Base-by-base conservation (phyloP, 2,113 vertebrate genomes). In the Xenotilapia flavipinnis region DNA sequence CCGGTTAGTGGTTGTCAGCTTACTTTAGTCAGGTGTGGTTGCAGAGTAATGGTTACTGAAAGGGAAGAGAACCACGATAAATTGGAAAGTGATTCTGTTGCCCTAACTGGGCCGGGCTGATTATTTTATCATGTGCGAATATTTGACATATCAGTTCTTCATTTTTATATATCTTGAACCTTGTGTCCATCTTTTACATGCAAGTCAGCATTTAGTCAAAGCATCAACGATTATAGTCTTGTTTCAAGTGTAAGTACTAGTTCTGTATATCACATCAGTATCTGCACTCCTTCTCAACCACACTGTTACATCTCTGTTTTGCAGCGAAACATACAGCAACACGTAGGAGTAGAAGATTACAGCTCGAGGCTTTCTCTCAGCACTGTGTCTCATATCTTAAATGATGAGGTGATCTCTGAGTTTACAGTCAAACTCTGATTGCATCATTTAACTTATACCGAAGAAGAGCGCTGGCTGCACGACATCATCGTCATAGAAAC, bases 291-390 rank as follows among this genome's bases (percentile, higher is more conserved):
- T 10, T 73, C 38, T 75, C 70, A 77, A 31, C 26, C 15, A 31
- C 45, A 49, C 26, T 49, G 42, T 51, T 5, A 77, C 42, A 49
- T 49, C 42, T 49, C 4, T 33, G 73, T 49, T 49, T n/a, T 19
- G 15, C 26, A 12, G 70, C 4, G 2, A 31, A 49, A 49, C 26
- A 49, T 17, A 28, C 26, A 77, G 0, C 42, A 1, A 31, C 23
- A 31, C 4, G 6, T n/a, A 49, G 45, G 73, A 51, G 73, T 49
- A 31, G 1, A 31, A 49, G 73, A n/a, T n/a, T 13, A 77, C 15
- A 51, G 1, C 45, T 31, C 2, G 6, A 77, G 6, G 15, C 73
- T 49, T 33, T 38, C 60, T 38, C 60, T 65, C 19, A 9, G 40
- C 68, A 47, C 68, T 28, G 21, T 6, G 23, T 75, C 70, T 31